Percentiles rank a stretch among this genome's conserved stretches.
Conservation (phyloP, 2,888 invertebrate species). For the Tetropium fuscum region DNA sequence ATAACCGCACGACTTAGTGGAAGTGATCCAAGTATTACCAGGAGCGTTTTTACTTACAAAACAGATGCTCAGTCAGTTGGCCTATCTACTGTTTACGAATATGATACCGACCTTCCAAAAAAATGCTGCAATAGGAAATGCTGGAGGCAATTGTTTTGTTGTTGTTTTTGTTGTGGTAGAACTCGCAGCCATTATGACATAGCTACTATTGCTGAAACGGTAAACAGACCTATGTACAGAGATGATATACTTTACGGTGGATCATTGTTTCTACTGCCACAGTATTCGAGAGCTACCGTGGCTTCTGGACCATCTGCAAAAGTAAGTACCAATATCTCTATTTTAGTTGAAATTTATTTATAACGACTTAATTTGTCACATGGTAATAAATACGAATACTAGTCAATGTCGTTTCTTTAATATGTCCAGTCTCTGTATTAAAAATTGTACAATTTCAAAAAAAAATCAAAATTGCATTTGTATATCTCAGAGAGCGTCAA, state of each 20-base stretch:
- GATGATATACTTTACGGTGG: constrained; percentile 79
- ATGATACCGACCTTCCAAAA: constrained; percentile 25
- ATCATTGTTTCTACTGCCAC: constrained; percentile 45
- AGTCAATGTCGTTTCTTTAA: no score
- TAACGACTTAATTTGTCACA: no score
- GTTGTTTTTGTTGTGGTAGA: constrained; percentile 33
- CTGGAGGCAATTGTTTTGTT: constrained; percentile 28
- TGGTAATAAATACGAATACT: no score
- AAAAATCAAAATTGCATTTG: no score
- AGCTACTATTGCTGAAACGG: not conserved
- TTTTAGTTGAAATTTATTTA: no score
- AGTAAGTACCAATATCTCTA: constrained; percentile 26
- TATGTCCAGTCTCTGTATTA: no score
- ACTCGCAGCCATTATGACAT: no score
- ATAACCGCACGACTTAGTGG: not conserved
- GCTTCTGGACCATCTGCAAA: constrained; percentile 12
- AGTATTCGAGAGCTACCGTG: constrained; percentile 30
- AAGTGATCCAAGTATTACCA: constrained; percentile 21
- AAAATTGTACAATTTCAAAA: no score
- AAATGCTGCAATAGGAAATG: not conserved
- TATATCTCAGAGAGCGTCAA: no score
- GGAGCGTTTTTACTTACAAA: constrained; percentile 8
- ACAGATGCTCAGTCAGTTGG: constrained; percentile 7
- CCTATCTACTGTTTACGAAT: constrained; percentile 42
- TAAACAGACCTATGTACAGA: constrained; percentile 71